These are phyloP conservation scores for Enteromius trimaculatus DNA, from an alignment of 2,797 vertebrate genomes.

Conservation along the genomic window DNA sequence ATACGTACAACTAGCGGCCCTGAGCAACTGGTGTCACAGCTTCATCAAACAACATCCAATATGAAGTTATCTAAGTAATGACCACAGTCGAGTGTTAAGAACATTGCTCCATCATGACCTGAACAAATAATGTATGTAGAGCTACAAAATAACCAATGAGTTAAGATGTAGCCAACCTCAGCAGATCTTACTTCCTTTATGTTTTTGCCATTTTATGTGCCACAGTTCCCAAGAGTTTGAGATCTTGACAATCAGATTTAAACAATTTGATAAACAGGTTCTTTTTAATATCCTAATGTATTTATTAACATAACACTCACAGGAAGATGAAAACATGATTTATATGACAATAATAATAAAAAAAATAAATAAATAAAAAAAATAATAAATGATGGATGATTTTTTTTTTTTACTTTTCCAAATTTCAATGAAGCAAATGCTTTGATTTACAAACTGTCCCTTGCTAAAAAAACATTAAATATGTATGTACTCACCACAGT, in stretches of 20 bases:
- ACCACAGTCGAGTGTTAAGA: not conserved
- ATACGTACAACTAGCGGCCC: not conserved
- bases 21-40: slow-evolving; percentile 1
- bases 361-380: too few species aligned
- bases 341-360: slow-evolving; percentile 34
- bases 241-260: not conserved
- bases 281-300: slow-evolving; percentile 7
- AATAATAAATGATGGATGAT: too few species aligned
- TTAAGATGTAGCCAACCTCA: not conserved
- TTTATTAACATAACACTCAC: slow-evolving; percentile 27
- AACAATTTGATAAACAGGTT: not conserved
- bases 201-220: slow-evolving; percentile 6
- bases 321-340: not conserved
- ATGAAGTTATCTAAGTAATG: not conserved
- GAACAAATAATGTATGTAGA: not conserved
- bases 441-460: not conserved
- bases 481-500: slow-evolving; percentile 55
- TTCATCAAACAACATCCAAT: not conserved
- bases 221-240: not conserved
- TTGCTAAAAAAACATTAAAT: slow-evolving; percentile 2
- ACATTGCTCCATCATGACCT: not conserved
- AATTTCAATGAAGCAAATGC: not conserved
- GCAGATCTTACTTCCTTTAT: not conserved
- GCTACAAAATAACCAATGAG: not conserved
- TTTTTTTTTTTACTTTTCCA: not conserved